Evolutionary conservation across 1,140 invertebrate genomes (phyloP), one percentile per base, ranked within the genome.

Genomic region (Drosophila biarmipes): DNA sequence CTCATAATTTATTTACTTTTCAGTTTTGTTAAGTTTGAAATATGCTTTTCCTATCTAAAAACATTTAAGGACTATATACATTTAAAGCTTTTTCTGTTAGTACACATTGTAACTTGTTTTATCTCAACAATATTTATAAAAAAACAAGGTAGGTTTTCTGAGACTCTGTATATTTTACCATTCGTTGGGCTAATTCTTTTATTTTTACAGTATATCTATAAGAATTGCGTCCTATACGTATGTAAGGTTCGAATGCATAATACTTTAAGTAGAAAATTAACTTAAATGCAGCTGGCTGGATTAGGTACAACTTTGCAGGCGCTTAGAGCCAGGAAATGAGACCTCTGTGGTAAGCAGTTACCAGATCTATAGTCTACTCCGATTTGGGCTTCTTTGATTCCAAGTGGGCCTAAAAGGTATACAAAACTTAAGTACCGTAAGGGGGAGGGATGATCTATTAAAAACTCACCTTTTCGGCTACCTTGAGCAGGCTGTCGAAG

Each of bases 401-500:
- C 49, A 64, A 48, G 38, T 84, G 55, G 2, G 67, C 62, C 80
- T 84, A 57, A 1, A 57, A 75, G 12, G 0, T 0, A 5, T 15
- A 2, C 7, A 0, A 31, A 10, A 31, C 8, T 29, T 11, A 15
- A 15, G 12, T 0, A 14, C 15, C 11, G 0, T 0, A n/a, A 42
- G 38, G 35, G 7, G 2, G 4, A 4, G 6, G 2, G 69, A 15
- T 61, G 5, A 14, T 14, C 2, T 4, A 34, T 3, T n/a, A 6
- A 1, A 0, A 17, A 57, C 46, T 42, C 45, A 85, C 94, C 71
- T 93, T 91, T 86, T 95, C 93, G 2, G 95, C 95, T 68, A 95
- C 93, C 59, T 93, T 92, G 2, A 92, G 90, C 6, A 96, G 89
- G 63, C 91, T 89, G 6, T 94, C 93, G 5, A 94, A 93, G 38